A percentile compares a stretch with the other conserved stretches of the same genome.
phyloP scores from a whole-genome alignment of 2,797 vertebrate genomes.

The Phataginus tetradactyla region DNA sequence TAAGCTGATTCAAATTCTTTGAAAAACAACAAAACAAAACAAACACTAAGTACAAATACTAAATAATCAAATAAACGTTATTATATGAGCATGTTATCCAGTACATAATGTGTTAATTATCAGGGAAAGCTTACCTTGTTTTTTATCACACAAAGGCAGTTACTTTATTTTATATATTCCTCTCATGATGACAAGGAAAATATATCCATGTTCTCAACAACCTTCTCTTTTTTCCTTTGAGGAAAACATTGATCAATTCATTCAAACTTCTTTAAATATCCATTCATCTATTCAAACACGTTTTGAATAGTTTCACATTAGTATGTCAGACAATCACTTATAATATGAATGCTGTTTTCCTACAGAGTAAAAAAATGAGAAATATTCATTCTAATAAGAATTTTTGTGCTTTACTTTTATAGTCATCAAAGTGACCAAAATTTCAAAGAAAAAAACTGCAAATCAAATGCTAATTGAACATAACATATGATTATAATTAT shows the following conservation, averaged over 20 bases:
- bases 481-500: background rate
- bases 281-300: background rate
- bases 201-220: background rate
- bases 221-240: background rate
- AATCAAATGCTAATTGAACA: background rate
- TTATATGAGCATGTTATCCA: background rate
- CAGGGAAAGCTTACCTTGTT: background rate
- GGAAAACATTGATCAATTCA: background rate
- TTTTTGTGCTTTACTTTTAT: background rate
- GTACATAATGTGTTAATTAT: background rate
- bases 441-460: background rate
- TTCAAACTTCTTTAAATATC: background rate
- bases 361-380: background rate
- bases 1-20: background rate
- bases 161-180: background rate
- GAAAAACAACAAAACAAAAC: background rate
- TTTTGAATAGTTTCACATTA: background rate
- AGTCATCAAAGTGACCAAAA: background rate
- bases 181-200: background rate
- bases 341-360: background rate
- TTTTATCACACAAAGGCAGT: background rate
- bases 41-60: background rate
- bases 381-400: background rate
- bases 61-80: constrained; percentile 48
- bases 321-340: background rate